Base-by-base conservation (phyloP, 2,888 invertebrate species). In the Electrophaes corylata region DNA sequence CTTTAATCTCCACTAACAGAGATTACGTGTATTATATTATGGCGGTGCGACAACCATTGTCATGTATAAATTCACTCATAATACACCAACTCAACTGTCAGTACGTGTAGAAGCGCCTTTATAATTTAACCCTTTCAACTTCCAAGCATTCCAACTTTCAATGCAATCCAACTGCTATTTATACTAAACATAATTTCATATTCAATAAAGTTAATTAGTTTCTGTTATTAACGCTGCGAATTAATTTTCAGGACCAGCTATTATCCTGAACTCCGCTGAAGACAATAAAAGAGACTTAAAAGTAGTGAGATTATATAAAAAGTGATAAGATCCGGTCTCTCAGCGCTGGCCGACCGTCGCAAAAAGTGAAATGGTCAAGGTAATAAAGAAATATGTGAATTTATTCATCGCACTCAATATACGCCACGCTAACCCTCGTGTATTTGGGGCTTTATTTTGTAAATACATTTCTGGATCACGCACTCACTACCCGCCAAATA, bases 351-450 rank as follows among this genome's bases (percentile, higher is more conserved):
- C 75, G 83, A 76, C 81, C 70, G 78, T 78, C 83, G 79, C 82
- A 83, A 84, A 82, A 71, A 86, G 86, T 91, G 91, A 90, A 90
- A 91, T 91, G 91, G 91, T 91, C 88, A 91, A 91, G 91, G 91
- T 91, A 91, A 91, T 83, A 76, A 79, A 81, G 80, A 81, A 78
- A 75, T 79, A 69, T 81, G 83, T 88, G 83, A 85, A 86, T 86
- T 53, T 80, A 86, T 88, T 87, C 87, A 87, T 84, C 73, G 71
- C 79, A 82, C 81, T 81, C 78, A 80, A 81, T 83, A 81, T 79
- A 82, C 79, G 75, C 77, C 83, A 84, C 83, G 84, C 90, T 91
- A 90, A 89, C 88, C 87, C 82, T 76, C 80, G 80, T 87, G 78
- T 83, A 85, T 81, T n/a, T 83, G 81, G 86, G 83, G 78, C 82